These are phyloP conservation scores for Desmophyllum pertusum DNA, from an alignment of 92 coral and sea anemone species.

Conservation along the genomic window DNA sequence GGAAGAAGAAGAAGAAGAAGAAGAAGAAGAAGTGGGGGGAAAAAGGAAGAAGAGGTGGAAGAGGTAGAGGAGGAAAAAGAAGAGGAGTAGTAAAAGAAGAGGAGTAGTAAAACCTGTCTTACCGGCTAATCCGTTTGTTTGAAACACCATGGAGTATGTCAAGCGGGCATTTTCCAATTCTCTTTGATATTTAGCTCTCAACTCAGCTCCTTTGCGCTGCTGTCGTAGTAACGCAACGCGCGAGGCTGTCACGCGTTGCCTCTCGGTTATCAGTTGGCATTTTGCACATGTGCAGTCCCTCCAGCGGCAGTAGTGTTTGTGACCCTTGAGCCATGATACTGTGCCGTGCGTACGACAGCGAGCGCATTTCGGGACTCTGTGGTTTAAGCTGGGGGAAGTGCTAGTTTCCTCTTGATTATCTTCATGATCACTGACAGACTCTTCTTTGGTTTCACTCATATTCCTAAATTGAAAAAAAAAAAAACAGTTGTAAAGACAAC, in stretches of 20 bases:
- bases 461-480: slow-evolving; percentile 9
- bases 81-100: neutral
- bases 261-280: slow-evolving; percentile 91
- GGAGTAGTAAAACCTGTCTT: slow-evolving; percentile 12
- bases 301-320: slow-evolving; percentile 97
- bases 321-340: slow-evolving; percentile 99
- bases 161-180: slow-evolving; percentile 80
- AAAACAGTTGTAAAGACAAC: neutral
- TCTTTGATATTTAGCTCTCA: slow-evolving; percentile 78
- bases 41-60: neutral
- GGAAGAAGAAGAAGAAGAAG: neutral
- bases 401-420: slow-evolving; percentile 61
- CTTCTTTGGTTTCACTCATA: slow-evolving; percentile 74
- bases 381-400: slow-evolving; percentile 63
- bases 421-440: no score
- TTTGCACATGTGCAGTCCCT: slow-evolving; percentile 97
- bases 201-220: slow-evolving; percentile 94
- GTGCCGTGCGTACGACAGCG: slow-evolving; percentile 98
- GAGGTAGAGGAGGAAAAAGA: neutral
- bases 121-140: slow-evolving; percentile 60
- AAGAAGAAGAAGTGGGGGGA: neutral
- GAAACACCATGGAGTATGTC: slow-evolving; percentile 90
- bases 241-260: slow-evolving; percentile 97
- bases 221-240: slow-evolving; percentile 96
- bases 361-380: slow-evolving; percentile 97